A percentile compares a stretch with the other conserved stretches of the same genome.
These are phyloP conservation scores for Piaya cayana DNA, from an alignment of 2,113 vertebrate species.

Conservation along the genomic window DNA sequence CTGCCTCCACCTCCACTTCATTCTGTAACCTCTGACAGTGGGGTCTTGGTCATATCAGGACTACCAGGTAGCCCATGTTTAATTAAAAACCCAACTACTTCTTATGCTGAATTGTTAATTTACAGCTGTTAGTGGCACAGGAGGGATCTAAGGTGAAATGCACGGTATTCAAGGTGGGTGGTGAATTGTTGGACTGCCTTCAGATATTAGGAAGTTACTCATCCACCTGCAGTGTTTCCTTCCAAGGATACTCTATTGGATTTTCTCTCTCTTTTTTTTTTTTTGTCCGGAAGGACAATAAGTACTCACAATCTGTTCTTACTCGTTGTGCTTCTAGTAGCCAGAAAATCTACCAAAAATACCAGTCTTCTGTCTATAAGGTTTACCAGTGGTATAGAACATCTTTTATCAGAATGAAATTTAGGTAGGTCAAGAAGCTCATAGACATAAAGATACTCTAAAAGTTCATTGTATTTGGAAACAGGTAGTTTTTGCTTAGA, in stretches of 20 bases:
- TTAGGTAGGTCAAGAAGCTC: not conserved
- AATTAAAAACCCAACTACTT: not conserved
- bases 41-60: not conserved
- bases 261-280: not conserved
- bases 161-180: not conserved
- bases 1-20: not conserved
- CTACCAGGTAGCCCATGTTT: not conserved
- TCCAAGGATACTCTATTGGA: not conserved
- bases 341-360: not conserved
- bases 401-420: conserved; percentile 1
- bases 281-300: not conserved
- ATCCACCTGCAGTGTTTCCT: not conserved
- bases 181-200: not conserved
- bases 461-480: not conserved
- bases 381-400: not conserved
- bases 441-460: not conserved
- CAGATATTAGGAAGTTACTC: not conserved
- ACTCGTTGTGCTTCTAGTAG: not conserved
- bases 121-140: not conserved
- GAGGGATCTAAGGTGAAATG: not conserved
- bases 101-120: not conserved
- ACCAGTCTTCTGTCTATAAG: not conserved
- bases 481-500: not conserved
- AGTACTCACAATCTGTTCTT: not conserved
- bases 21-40: not conserved